A percentile compares a stretch with the other conserved stretches of the same genome.
Conservation (phyloP, 2,888 invertebrate species). For the Drosophila formosana region DNA sequence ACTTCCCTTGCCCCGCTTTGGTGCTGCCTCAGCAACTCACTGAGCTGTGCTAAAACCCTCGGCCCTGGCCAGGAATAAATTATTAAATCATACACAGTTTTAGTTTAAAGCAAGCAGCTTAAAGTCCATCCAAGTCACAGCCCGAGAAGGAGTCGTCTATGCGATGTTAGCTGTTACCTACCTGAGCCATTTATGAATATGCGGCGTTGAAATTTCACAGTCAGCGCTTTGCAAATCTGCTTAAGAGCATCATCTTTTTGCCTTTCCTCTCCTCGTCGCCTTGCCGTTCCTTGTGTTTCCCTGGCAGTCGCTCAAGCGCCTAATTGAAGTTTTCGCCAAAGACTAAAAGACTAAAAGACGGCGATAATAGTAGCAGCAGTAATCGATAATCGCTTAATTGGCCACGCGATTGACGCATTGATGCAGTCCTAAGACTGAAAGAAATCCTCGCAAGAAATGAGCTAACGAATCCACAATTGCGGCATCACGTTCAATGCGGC, state of each 20-base stretch:
- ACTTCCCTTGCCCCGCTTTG: neutral
- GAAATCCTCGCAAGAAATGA: conserved; percentile 2
- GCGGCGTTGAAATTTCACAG: conserved; percentile 64
- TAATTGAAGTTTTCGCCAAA: conserved; percentile 59
- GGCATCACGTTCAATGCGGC: conserved; percentile 32
- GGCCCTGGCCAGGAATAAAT: conserved; percentile 75
- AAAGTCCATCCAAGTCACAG: conserved; percentile 25
- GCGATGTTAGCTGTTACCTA: conserved; percentile 17
- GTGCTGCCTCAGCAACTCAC: conserved; percentile 49
- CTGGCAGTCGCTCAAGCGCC: conserved; percentile 57
- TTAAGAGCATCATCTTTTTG: conserved; percentile 25
- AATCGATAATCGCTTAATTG: conserved; percentile 74
- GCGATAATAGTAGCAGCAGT: conserved; percentile 22
- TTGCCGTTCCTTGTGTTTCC: neutral
- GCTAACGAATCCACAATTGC: conserved; percentile 39
- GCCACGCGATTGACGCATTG: conserved; percentile 51
- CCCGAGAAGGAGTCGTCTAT: neutral
- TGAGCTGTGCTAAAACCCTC: conserved; percentile 61
- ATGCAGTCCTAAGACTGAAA: conserved; percentile 33
- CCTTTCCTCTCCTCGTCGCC: neutral
- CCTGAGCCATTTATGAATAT: conserved; percentile 68
- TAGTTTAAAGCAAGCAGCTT: conserved; percentile 59
- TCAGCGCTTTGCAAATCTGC: conserved; percentile 65
- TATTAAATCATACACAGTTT: conserved; percentile 73
- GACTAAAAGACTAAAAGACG: conserved; percentile 11